Conservation (phyloP, 2,113 vertebrate species). For the Oryzias woworae region DNA sequence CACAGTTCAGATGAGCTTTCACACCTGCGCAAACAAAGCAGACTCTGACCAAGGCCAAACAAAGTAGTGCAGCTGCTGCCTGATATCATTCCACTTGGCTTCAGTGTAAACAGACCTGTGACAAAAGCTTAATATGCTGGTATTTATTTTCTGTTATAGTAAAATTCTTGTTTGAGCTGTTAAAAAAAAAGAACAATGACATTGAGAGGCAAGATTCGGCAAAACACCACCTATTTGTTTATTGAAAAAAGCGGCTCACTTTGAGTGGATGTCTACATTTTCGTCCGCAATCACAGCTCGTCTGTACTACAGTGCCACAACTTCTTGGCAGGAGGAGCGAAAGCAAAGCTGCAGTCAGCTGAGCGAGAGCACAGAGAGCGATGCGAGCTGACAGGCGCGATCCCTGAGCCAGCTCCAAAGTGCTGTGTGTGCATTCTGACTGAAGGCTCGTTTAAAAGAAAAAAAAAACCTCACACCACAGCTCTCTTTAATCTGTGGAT, state of each 20-base stretch:
- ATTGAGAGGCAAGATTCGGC: conserved; percentile 34
- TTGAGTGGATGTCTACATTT: conserved; percentile 49
- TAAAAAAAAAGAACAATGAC: conserved; percentile 23
- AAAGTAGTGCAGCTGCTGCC: neutral
- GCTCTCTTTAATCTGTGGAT: conserved; percentile 54
- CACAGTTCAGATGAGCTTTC: no score
- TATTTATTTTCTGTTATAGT: conserved; percentile 8
- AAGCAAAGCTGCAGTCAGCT: conserved; percentile 7
- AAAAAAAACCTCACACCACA: conserved; percentile 69
- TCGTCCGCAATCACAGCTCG: conserved; percentile 32
- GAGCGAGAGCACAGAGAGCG: conserved; percentile 30
- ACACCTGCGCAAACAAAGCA: no score
- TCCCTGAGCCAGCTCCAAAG: conserved; percentile 62
- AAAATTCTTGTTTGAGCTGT: conserved; percentile 17
- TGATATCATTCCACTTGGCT: neutral
- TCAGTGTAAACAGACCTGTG: conserved; percentile 6
- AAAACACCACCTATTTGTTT: no score
- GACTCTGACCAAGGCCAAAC: no score
- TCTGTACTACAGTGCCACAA: conserved; percentile 31
- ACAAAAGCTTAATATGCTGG: conserved; percentile 1
- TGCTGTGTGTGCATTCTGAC: conserved; percentile 53
- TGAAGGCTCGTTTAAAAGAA: conserved; percentile 52
- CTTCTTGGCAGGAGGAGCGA: conserved; percentile 41
- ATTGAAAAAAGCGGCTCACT: conserved; percentile 23
- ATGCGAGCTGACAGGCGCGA: conserved; percentile 66